These are phyloP conservation scores for Hydrophis major DNA, from an alignment of 2,797 vertebrate genomes.

Conservation along the genomic window DNA sequence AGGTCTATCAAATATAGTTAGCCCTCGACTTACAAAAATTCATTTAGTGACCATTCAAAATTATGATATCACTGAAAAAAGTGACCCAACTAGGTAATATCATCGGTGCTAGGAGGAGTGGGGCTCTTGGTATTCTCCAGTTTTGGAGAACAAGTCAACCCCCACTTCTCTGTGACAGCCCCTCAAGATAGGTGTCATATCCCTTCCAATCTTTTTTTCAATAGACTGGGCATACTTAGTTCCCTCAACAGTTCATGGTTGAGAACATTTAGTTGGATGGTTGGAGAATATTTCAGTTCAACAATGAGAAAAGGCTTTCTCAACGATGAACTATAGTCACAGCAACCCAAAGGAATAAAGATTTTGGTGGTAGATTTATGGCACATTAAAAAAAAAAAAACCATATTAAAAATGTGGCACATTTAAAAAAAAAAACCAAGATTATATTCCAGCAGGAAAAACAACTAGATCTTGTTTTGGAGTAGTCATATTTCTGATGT, in stretches of 20 bases:
- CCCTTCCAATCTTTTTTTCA: too few species aligned
- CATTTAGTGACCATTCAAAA: too few species aligned
- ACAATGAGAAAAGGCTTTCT: background rate
- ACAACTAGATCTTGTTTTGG: background rate
- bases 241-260: too few species aligned
- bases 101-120: too few species aligned
- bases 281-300: background rate
- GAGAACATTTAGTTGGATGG: background rate
- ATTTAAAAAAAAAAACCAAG: background rate
- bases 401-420: background rate
- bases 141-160: too few species aligned
- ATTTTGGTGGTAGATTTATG: background rate
- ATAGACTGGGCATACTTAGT: too few species aligned
- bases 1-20: background rate
- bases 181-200: too few species aligned
- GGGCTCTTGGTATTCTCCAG: too few species aligned
- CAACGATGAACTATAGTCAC: background rate
- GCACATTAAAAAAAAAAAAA: background rate
- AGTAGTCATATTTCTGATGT: background rate
- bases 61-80: too few species aligned
- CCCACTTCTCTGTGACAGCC: too few species aligned
- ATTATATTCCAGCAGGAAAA: background rate
- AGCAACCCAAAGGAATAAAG: background rate
- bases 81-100: too few species aligned
- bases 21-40: too few species aligned